phyloP scores from a whole-genome alignment of 1,140 invertebrate genomes.

The Euura saliciscinereae region DNA sequence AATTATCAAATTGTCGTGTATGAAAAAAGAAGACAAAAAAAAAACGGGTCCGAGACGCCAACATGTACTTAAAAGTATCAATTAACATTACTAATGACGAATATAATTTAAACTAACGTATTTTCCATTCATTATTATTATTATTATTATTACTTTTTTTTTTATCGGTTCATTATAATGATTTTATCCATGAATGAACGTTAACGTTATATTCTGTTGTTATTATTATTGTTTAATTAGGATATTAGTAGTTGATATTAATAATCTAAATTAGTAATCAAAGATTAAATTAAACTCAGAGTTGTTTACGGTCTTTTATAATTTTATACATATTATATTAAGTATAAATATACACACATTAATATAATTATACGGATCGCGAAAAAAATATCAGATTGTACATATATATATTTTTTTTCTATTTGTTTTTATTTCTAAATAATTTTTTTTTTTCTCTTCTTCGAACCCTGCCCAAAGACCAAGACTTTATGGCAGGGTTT shows the following conservation, averaged over 20 bases:
- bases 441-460: background rate
- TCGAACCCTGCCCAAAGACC: background rate
- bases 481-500: background rate
- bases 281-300: background rate
- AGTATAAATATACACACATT: too few species aligned
- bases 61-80: slow-evolving; percentile 18
- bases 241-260: background rate
- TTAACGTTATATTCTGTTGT: background rate
- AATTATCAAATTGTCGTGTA: background rate
- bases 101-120: background rate
- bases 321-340: background rate
- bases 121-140: background rate
- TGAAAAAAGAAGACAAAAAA: too few species aligned
- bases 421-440: slow-evolving; percentile 26
- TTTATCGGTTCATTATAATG: background rate
- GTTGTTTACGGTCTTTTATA: background rate
- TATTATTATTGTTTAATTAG: background rate
- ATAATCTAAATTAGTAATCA: background rate
- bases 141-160: background rate
- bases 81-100: background rate
- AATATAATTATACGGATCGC: too few species aligned
- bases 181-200: background rate
- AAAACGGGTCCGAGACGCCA: slow-evolving; percentile 31
- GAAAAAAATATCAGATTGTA: too few species aligned
- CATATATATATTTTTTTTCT: slow-evolving; percentile 25